Conservation (phyloP, 30 jellyfish, hydroid and myxozoan genomes). For the Chrysaora quinquecirrha region DNA sequence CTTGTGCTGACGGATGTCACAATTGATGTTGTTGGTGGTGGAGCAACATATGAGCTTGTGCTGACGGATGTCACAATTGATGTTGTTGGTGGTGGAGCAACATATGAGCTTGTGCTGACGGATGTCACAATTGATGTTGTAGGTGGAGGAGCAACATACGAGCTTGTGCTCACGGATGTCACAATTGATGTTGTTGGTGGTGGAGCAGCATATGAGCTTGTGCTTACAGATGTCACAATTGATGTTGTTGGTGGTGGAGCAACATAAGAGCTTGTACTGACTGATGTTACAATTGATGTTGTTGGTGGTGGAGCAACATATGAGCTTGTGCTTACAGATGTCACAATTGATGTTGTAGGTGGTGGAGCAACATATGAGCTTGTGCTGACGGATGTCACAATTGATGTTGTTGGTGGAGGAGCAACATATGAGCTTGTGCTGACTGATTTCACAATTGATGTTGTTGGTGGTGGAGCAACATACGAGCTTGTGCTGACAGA, state of each 20-base stretch:
- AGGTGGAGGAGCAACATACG: background rate
- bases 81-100: conserved; percentile 1
- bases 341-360: background rate
- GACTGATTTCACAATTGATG: background rate
- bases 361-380: background rate
- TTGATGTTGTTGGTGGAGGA: background rate
- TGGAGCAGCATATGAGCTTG: background rate
- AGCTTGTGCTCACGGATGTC: background rate
- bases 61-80: background rate
- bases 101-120: background rate
- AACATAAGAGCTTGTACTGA: background rate
- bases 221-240: background rate
- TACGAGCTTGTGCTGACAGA: background rate
- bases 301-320: background rate
- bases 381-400: background rate
- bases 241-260: conserved; percentile 2
- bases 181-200: background rate
- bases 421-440: background rate
- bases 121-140: background rate
- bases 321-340: background rate
- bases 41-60: background rate
- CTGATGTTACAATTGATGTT: background rate
- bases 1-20: background rate
- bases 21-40: background rate
- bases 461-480: background rate